These are phyloP conservation scores for Capromys pilorides DNA, from an alignment of 2,797 vertebrate genomes.

Conservation along the genomic window DNA sequence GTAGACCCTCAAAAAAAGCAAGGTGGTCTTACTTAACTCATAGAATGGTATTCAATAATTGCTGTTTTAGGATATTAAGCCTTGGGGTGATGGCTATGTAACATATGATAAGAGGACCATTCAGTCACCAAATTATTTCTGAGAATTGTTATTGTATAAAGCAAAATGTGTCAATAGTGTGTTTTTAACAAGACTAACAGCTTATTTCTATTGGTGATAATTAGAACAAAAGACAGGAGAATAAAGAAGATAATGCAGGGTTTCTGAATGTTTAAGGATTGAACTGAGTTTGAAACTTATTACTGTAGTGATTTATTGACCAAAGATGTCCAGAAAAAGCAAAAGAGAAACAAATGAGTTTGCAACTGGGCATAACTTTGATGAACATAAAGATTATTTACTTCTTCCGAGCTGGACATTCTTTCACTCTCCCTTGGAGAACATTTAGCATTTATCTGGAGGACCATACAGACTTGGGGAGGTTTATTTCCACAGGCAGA, in stretches of 20 bases:
- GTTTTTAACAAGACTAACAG: neutral
- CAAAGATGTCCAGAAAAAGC: neutral
- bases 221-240: neutral
- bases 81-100: constrained; percentile 2
- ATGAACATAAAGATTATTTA: neutral
- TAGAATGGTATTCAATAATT: neutral
- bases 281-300: neutral
- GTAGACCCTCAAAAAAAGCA: neutral
- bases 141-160: neutral
- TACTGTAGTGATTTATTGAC: neutral
- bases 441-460: neutral
- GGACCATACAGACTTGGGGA: neutral
- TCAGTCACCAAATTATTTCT: constrained; percentile 13
- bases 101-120: neutral
- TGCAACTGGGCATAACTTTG: neutral
- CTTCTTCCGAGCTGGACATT: neutral
- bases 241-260: neutral
- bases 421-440: neutral
- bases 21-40: neutral
- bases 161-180: neutral
- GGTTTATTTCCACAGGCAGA: constrained; percentile 20
- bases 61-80: neutral
- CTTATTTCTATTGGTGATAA: constrained; percentile 34
- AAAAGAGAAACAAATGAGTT: neutral
- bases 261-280: neutral